Evolutionary conservation across 2,113 vertebrate species (phyloP), one percentile per base, ranked within the genome.

Genomic region (Maylandia zebra): DNA sequence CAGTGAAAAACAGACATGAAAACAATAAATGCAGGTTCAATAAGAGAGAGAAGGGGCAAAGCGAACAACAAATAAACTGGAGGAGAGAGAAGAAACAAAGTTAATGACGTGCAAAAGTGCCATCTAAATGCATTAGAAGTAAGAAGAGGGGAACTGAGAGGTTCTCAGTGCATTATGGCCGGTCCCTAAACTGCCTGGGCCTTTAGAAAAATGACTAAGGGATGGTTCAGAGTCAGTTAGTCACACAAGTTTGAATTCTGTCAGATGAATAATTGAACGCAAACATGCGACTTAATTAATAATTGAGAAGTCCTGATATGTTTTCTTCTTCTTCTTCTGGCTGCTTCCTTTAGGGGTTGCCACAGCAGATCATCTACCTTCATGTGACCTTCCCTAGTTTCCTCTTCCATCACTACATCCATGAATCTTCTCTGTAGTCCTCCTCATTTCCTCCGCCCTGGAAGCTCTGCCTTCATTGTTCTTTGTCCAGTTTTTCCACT

Each of bases 271-370:
- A 78, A 78, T 8, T 78, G 43, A 78, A 32, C 0, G 10, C 11
- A 48, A 78, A 78, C 74, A 78, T n/a, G 27, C 10, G 2, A 19
- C 43, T 76, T 50, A 30, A 76, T 76, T 30, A 76, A 50, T 50
- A 50, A 76, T 76, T 76, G 71, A 76, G 71, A 48, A 30, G 43
- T 76, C 71, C 24, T 76, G 71, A 48, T 76, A 32, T 76, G 24
- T 32, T 19, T 76, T 48, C 69, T 45, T 74, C 38, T 24, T 43
- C 36, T 74, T 45, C 69, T 76, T 76, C 41, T 45, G 41, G 41
- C 14, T 30, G 41, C 8, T 76, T 6, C 41, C 41, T 76, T 76
- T 48, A 76, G 69, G 0, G 41, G 22, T 74, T 14, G 69, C 69
- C 22, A 41, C 36, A 41, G 36, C 64, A 41, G 36, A 41, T 69